These are phyloP conservation scores for Mystacornis crossleyi DNA, from an alignment of 2,113 vertebrate species.

Conservation along the genomic window DNA sequence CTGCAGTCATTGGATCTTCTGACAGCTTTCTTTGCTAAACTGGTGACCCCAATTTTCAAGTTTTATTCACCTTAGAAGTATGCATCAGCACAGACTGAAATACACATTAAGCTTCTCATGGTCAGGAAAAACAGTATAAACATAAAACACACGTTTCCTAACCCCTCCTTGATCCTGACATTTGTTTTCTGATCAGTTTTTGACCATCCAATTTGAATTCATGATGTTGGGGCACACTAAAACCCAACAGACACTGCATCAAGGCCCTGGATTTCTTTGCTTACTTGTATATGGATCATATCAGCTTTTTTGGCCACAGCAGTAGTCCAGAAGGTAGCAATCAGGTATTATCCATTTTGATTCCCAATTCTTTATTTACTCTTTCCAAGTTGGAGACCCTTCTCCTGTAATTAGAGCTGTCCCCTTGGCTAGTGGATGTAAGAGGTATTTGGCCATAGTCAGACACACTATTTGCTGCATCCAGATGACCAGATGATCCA, in stretches of 20 bases:
- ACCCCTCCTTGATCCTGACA: background rate
- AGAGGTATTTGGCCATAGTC: background rate
- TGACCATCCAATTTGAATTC: background rate
- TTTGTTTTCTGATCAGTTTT: background rate
- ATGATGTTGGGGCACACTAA: background rate
- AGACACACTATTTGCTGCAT: background rate
- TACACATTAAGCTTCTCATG: background rate
- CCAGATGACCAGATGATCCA: conserved; percentile 26
- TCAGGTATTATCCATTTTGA: conserved; percentile 1
- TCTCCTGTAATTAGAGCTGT: conserved; percentile 32
- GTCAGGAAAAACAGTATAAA: background rate
- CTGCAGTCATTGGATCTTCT: background rate
- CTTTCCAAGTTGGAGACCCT: background rate
- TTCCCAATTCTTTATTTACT: background rate
- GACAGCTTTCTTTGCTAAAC: background rate
- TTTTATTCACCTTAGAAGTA: background rate
- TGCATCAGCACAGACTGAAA: background rate
- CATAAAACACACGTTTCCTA: background rate
- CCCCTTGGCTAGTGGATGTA: background rate
- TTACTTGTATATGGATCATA: background rate
- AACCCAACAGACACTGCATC: background rate
- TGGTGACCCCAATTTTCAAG: background rate
- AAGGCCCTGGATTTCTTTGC: background rate
- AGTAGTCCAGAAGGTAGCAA: conserved; percentile 35
- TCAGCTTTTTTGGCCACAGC: background rate